phyloP scores from a whole-genome alignment of 1,140 invertebrate species.

The Tetragonula clypearis region DNA sequence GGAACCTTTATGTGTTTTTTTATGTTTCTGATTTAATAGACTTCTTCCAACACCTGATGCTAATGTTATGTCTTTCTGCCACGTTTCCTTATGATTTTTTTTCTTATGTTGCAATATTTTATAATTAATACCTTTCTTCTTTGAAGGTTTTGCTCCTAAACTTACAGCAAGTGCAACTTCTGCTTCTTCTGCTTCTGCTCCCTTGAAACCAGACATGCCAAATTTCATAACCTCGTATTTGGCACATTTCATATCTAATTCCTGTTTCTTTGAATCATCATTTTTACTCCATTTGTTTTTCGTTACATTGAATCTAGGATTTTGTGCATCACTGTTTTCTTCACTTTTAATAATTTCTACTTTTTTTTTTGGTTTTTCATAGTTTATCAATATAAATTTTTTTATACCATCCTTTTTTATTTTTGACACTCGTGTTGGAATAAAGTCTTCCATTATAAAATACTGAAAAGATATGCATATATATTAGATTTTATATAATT shows the following conservation, averaged over 20 bases:
- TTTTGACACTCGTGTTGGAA: constrained; percentile 82
- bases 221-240: constrained; percentile 86
- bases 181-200: constrained; percentile 83
- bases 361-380: constrained; percentile 82
- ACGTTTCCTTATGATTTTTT: constrained; percentile 77
- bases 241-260: constrained; percentile 83
- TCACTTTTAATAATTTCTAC: neutral
- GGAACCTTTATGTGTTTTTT: constrained; percentile 54
- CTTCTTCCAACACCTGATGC: constrained; percentile 79
- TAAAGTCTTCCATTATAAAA: constrained; percentile 75
- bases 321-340: neutral
- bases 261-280: constrained; percentile 69
- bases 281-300: neutral
- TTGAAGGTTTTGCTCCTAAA: constrained; percentile 85
- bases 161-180: constrained; percentile 84
- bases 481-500: no score
- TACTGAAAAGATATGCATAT: constrained; percentile 9
- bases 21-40: constrained; percentile 76
- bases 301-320: neutral
- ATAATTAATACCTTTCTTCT: constrained; percentile 83
- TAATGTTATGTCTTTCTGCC: constrained; percentile 73
- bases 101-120: constrained; percentile 80
- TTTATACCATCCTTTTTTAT: constrained; percentile 77
- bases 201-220: constrained; percentile 84
- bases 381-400: constrained; percentile 81